These are phyloP conservation scores for Ethmia dodecea DNA, from an alignment of 2,888 invertebrate species.

Conservation along the genomic window DNA sequence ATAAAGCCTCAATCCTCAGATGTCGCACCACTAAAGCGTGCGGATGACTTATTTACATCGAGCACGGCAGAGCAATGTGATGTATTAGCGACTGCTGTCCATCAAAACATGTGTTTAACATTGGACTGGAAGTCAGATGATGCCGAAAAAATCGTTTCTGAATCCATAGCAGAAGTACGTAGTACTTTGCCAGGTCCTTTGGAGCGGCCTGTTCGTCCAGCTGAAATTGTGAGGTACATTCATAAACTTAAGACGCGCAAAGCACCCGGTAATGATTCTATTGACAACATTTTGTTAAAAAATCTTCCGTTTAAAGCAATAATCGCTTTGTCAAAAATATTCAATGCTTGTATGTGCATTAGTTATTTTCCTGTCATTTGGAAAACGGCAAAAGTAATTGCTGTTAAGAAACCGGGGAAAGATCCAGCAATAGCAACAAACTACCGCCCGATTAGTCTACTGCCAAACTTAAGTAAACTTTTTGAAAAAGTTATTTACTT, in stretches of 20 bases:
- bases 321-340: slow-evolving; percentile 7
- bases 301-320: slow-evolving; percentile 6
- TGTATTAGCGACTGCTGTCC: slow-evolving; percentile 2
- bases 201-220: not conserved
- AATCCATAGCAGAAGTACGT: not conserved
- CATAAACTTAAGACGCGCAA: slow-evolving; percentile 5
- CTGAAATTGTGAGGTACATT: slow-evolving; percentile 4
- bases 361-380: slow-evolving; percentile 6
- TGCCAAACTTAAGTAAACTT: slow-evolving; percentile 8
- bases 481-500: slow-evolving; percentile 9
- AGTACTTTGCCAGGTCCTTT: too few species aligned
- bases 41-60: not conserved
- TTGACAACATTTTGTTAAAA: slow-evolving; percentile 4
- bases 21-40: slow-evolving; percentile 1
- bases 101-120: slow-evolving; percentile 7
- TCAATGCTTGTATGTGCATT: slow-evolving; percentile 3
- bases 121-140: not conserved
- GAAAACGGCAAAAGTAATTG: slow-evolving; percentile 8
- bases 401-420: slow-evolving; percentile 10
- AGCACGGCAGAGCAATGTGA: slow-evolving; percentile 5
- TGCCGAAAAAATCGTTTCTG: not conserved
- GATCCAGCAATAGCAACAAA: slow-evolving; percentile 2
- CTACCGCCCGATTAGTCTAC: slow-evolving; percentile 14
- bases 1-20: not conserved
- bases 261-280: slow-evolving; percentile 4